Evolutionary conservation across 2,888 invertebrate genomes (phyloP).

Genomic region (Drosophila kanekoi): DNA sequence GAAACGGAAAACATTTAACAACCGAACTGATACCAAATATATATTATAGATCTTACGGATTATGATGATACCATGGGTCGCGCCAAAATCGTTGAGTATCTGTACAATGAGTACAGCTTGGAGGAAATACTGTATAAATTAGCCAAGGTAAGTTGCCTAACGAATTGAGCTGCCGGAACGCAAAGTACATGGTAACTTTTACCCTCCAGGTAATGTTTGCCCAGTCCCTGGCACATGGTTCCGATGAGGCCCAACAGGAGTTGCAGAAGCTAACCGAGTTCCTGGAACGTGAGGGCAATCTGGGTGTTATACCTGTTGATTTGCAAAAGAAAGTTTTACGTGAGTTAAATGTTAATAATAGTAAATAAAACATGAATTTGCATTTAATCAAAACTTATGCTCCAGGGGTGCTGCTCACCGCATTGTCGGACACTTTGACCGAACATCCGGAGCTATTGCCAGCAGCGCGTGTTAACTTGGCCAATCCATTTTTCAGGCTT

Average conservation of each 20-base stretch:
- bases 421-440: slow-evolving; percentile 90
- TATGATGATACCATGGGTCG: slow-evolving; percentile 90
- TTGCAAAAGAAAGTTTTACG: slow-evolving; percentile 92
- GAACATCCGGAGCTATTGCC: slow-evolving; percentile 90
- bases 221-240: slow-evolving; percentile 90
- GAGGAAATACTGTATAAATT: slow-evolving; percentile 93
- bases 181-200: neutral
- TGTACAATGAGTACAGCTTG: slow-evolving; percentile 90
- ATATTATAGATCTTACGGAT: slow-evolving; percentile 83
- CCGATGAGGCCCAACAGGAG: slow-evolving; percentile 89
- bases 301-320: slow-evolving; percentile 90
- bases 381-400: neutral
- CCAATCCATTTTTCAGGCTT: slow-evolving; percentile 83
- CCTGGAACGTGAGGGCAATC: slow-evolving; percentile 90
- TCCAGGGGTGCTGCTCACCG: slow-evolving; percentile 90
- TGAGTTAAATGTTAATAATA: slow-evolving; percentile 83
- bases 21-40: neutral
- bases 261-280: slow-evolving; percentile 91
- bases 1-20: neutral
- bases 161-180: no score
- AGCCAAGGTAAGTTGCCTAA: slow-evolving; percentile 87
- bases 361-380: neutral
- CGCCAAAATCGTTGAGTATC: slow-evolving; percentile 89
- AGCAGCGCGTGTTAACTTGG: slow-evolving; percentile 86
- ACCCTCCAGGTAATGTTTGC: slow-evolving; percentile 89